Conservation (phyloP, 1,140 invertebrate genomes). For the Heterodera schachtii region DNA sequence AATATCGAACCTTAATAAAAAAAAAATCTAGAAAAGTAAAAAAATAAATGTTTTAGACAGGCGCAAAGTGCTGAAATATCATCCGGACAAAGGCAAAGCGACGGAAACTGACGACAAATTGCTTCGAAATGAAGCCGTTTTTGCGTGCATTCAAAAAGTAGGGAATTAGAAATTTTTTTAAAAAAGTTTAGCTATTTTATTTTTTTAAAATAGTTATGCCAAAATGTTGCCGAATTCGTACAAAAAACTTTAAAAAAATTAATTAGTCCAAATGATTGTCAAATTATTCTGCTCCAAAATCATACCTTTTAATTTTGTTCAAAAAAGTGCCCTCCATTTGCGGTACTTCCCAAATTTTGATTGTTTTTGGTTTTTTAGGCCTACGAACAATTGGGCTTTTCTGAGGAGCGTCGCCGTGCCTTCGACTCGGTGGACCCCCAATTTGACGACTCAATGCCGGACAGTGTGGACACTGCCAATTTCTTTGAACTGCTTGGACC, state of each 20-base stretch:
- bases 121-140: slow-evolving; percentile 79
- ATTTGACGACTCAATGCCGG: slow-evolving; percentile 85
- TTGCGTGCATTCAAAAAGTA: slow-evolving; percentile 91
- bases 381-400: slow-evolving; percentile 82
- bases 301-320: no score
- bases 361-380: slow-evolving; percentile 68
- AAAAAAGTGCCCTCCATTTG: no score
- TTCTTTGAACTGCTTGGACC: slow-evolving; percentile 82
- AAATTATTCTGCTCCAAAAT: no score
- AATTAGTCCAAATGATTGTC: no score
- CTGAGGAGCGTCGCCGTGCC: slow-evolving; percentile 78
- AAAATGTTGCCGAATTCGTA: no score
- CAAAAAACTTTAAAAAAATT: not conserved
- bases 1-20: no score
- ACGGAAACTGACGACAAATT: slow-evolving; percentile 71
- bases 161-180: not conserved
- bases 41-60: slow-evolving; percentile 70
- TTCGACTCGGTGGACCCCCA: slow-evolving; percentile 92
- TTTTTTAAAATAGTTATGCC: no score
- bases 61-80: slow-evolving; percentile 87
- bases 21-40: no score
- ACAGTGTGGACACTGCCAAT: slow-evolving; percentile 72
- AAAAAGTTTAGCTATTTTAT: not conserved
- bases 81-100: slow-evolving; percentile 84
- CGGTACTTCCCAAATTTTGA: no score